Evolutionary conservation across 2,888 invertebrate species (phyloP).

Genomic region (Anodontia alba): DNA sequence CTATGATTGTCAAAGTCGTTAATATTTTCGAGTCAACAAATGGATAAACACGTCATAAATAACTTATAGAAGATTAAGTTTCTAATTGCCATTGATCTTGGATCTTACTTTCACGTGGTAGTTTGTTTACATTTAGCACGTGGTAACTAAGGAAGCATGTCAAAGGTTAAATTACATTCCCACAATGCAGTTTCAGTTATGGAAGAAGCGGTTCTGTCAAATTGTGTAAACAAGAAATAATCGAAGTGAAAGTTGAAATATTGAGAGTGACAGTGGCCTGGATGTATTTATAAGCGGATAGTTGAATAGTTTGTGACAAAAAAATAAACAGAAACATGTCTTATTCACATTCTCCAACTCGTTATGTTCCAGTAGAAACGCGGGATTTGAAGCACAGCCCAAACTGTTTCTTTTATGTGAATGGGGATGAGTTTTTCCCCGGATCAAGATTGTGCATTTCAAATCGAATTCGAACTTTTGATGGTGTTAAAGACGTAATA

Average conservation of each 20-base stretch:
- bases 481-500: constrained; percentile 51
- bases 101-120: not conserved
- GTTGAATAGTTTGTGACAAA: not conserved
- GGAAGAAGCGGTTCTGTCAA: constrained; percentile 37
- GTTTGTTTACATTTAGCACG: constrained; percentile 30
- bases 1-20: no score
- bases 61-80: not conserved
- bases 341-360: constrained; percentile 34
- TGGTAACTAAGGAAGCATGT: constrained; percentile 63
- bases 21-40: no score
- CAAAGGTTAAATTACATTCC: constrained; percentile 58
- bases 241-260: not conserved
- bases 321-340: constrained; percentile 21
- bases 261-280: not conserved
- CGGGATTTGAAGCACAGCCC: constrained; percentile 45
- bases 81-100: not conserved
- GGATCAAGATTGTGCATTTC: constrained; percentile 42
- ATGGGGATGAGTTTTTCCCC: constrained; percentile 34
- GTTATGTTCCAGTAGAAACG: constrained; percentile 41
- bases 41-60: no score
- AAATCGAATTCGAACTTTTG: constrained; percentile 43
- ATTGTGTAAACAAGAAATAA: not conserved
- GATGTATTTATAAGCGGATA: not conserved
- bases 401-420: constrained; percentile 55
- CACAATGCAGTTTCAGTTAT: constrained; percentile 53